Conservation (phyloP, 1,140 invertebrate genomes). For the Stratiolaelaps scimitus region DNA sequence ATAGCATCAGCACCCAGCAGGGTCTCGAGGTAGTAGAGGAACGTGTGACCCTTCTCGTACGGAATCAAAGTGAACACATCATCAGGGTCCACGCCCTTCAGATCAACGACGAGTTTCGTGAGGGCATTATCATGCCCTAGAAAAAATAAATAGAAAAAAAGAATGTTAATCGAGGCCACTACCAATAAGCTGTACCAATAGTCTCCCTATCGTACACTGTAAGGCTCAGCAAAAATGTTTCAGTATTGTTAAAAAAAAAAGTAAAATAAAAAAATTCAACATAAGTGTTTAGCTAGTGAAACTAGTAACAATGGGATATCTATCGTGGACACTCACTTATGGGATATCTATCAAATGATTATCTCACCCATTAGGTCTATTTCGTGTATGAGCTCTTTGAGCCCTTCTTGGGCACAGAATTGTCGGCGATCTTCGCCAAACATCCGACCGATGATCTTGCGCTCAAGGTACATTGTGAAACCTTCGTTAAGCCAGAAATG, state of each 20-base stretch:
- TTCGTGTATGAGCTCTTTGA: conserved; percentile 56
- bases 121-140: conserved; percentile 53
- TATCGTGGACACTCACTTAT: too few relatives aligned
- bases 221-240: too few relatives aligned
- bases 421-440: conserved; percentile 54
- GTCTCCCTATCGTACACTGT: too few relatives aligned
- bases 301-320: too few relatives aligned
- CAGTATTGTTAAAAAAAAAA: too few relatives aligned
- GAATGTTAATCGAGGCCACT: too few relatives aligned
- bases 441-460: conserved; percentile 62
- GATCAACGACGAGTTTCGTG: conserved; percentile 63
- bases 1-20: conserved; percentile 62
- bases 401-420: conserved; percentile 61
- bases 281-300: too few relatives aligned
- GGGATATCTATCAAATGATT: too few relatives aligned
- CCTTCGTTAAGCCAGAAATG: conserved; percentile 97
- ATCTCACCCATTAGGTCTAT: conserved; percentile 36
- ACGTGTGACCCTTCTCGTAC: conserved; percentile 81
- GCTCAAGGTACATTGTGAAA: conserved; percentile 80
- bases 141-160: too few relatives aligned
- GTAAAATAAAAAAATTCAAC: too few relatives aligned
- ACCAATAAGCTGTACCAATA: too few relatives aligned
- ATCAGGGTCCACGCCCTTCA: conserved; percentile 74
- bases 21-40: conserved; percentile 73
- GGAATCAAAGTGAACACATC: conserved; percentile 77